phyloP scores from a whole-genome alignment of 1,140 invertebrate genomes.

The Zaprionus capensis region DNA sequence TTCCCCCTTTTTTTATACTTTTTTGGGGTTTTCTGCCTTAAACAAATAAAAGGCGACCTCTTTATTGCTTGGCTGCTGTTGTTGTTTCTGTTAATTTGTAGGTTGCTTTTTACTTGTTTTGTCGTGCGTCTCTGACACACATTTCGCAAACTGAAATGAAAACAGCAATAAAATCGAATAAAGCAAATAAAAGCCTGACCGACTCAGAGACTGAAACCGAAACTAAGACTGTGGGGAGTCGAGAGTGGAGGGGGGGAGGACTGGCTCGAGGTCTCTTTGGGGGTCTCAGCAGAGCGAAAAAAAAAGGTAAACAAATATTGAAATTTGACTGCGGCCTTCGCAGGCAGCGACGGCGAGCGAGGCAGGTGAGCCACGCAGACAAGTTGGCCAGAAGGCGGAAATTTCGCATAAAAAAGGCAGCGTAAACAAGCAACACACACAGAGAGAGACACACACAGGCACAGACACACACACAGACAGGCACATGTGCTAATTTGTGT shows the following conservation, averaged over 20 bases:
- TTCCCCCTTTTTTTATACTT: slow-evolving; percentile 10
- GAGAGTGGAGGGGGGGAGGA: neutral
- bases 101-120: slow-evolving; percentile 56
- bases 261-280: slow-evolving; percentile 27
- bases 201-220: slow-evolving; percentile 21
- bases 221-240: neutral
- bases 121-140: slow-evolving; percentile 63
- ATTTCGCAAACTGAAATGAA: slow-evolving; percentile 55
- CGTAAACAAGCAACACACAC: slow-evolving; percentile 43
- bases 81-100: slow-evolving; percentile 69
- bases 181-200: slow-evolving; percentile 71
- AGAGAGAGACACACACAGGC: slow-evolving; percentile 6
- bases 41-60: slow-evolving; percentile 44
- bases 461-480: neutral
- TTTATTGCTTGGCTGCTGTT: slow-evolving; percentile 20
- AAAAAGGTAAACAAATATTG: slow-evolving; percentile 66
- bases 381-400: slow-evolving; percentile 57
- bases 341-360: neutral
- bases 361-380: slow-evolving; percentile 48
- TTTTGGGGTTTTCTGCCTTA: neutral
- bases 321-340: slow-evolving; percentile 56
- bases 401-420: slow-evolving; percentile 37
- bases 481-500: slow-evolving; percentile 40
- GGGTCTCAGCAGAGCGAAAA: slow-evolving; percentile 23
- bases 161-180: slow-evolving; percentile 71